Conservation (phyloP, 2,797 vertebrate species). For the Toxotes lorentzi region DNA sequence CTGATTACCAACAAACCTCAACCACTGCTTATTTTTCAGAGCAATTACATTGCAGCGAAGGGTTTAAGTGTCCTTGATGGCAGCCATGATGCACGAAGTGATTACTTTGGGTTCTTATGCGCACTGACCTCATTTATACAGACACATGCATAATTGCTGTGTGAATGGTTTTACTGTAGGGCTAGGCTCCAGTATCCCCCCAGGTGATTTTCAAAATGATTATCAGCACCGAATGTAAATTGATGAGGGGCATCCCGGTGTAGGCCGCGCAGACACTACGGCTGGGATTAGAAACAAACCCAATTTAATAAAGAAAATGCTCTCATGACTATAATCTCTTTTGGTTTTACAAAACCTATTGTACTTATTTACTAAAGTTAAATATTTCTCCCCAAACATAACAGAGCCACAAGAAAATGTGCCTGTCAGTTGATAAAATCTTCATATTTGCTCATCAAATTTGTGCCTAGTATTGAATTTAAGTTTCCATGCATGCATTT, state of each 20-base stretch:
- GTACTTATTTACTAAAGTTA: background rate
- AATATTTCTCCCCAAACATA: background rate
- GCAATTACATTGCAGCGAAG: conserved; percentile 67
- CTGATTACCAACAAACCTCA: conserved; percentile 73
- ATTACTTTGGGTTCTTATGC: conserved; percentile 79
- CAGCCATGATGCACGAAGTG: conserved; percentile 73
- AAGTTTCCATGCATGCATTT: background rate
- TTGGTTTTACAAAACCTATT: conserved; percentile 22
- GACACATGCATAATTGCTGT: conserved; percentile 78
- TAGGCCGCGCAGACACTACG: conserved; percentile 27
- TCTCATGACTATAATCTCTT: conserved; percentile 29
- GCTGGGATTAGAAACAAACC: conserved; percentile 48
- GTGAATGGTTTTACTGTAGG: conserved; percentile 65
- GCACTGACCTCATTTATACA: conserved; percentile 79
- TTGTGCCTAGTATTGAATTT: background rate
- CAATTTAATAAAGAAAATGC: conserved; percentile 60
- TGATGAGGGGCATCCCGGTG: conserved; percentile 73
- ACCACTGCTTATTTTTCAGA: conserved; percentile 69
- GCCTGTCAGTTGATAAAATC: background rate
- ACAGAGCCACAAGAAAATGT: background rate
- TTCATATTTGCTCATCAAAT: background rate
- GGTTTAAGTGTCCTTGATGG: conserved; percentile 79
- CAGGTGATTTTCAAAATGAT: conserved; percentile 74
- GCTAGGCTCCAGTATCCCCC: conserved; percentile 63
- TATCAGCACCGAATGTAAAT: conserved; percentile 73